These are phyloP conservation scores for Proales similis DNA, from an alignment of 1,140 invertebrate species.

Conservation along the genomic window DNA sequence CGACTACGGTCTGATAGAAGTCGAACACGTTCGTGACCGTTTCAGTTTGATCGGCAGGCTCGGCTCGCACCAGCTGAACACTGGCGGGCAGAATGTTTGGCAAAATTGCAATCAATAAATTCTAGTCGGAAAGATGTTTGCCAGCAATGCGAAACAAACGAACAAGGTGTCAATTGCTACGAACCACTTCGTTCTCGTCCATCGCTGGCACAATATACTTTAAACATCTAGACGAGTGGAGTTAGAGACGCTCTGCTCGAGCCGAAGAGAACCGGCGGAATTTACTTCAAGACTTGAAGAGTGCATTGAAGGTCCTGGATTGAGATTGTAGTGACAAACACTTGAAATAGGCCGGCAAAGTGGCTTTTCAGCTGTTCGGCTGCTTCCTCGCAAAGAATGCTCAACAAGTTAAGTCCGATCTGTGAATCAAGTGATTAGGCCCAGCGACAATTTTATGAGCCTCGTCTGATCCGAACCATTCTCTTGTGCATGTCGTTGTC, in stretches of 20 bases:
- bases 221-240: slow-evolving; percentile 1
- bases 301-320: slow-evolving; percentile 1
- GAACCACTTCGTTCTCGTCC: slow-evolving; percentile 1
- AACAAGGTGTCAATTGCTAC: background rate
- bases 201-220: slow-evolving; percentile 6
- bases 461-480: background rate
- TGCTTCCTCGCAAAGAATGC: slow-evolving; percentile 13
- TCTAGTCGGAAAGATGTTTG: background rate
- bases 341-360: background rate
- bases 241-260: background rate
- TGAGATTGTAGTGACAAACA: slow-evolving; percentile 11
- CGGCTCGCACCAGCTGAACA: slow-evolving; percentile 18
- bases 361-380: slow-evolving; percentile 35
- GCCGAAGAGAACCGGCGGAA: background rate
- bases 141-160: too few species aligned
- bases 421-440: too few species aligned
- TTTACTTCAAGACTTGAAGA: slow-evolving; percentile 13
- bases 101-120: background rate
- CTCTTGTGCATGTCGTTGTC: background rate
- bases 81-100: slow-evolving; percentile 11
- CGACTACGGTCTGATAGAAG: slow-evolving; percentile 17
- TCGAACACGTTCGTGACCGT: slow-evolving; percentile 22
- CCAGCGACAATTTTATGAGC: slow-evolving; percentile 2
- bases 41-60: slow-evolving; percentile 35
- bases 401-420: too few species aligned